Conservation (phyloP, 1,140 invertebrate genomes). For the Popillia japonica region DNA sequence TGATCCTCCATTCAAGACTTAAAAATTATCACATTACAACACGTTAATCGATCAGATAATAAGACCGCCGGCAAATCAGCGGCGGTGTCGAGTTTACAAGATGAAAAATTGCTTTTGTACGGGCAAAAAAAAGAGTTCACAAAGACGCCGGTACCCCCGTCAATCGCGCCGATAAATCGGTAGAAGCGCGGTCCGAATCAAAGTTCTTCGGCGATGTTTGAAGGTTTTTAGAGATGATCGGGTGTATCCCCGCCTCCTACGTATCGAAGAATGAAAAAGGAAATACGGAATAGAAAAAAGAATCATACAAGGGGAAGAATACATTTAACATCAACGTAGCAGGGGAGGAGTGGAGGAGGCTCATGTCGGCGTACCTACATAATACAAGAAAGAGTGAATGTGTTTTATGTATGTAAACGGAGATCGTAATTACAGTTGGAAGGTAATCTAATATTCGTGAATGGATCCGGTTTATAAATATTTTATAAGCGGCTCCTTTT, state of each 20-base stretch:
- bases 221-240: conserved; percentile 5
- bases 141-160: neutral
- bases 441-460: conserved; percentile 35
- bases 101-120: conserved; percentile 10
- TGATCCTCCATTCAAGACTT: too few species aligned
- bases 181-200: conserved; percentile 10
- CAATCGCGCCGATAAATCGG: conserved; percentile 15
- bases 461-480: conserved; percentile 35
- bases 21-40: neutral
- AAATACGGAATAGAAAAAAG: conserved; percentile 5
- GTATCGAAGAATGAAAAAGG: neutral
- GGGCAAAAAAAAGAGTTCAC: neutral
- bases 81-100: conserved; percentile 25
- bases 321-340: neutral
- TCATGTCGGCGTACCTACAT: neutral
- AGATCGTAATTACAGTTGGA: conserved; percentile 32
- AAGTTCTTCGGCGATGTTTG: conserved; percentile 23
- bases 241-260: conserved; percentile 14
- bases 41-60: neutral
- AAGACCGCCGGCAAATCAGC: neutral
- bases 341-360: neutral
- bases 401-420: conserved; percentile 20
- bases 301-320: neutral
- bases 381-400: conserved; percentile 15
- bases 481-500: conserved; percentile 35